Percentiles rank a stretch among this genome's conserved stretches.
phyloP scores from a whole-genome alignment of 2,797 vertebrate genomes.

The Synanceia verrucosa region DNA sequence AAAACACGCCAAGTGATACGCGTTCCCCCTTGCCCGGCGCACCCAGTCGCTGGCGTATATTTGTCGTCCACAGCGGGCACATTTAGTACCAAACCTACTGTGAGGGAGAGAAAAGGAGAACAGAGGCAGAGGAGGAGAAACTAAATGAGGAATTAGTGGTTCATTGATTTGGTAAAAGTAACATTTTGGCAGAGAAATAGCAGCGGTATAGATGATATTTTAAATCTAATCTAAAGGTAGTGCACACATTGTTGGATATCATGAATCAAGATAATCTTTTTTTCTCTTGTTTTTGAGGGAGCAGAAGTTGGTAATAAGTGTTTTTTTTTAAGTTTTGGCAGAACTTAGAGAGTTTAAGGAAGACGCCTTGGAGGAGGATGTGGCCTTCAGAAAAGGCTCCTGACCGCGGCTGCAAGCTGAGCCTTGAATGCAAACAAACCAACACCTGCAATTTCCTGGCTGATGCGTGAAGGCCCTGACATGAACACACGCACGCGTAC shows the following conservation, averaged over 20 bases:
- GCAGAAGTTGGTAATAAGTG: slow-evolving; percentile 15
- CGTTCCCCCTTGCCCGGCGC: slow-evolving; percentile 93
- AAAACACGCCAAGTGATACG: slow-evolving; percentile 97
- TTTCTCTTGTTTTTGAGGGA: slow-evolving; percentile 24
- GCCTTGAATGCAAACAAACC: slow-evolving; percentile 80
- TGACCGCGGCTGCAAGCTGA: slow-evolving; percentile 74
- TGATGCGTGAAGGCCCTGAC: slow-evolving; percentile 77
- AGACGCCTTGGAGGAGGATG: slow-evolving; percentile 69
- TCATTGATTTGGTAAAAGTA: background rate
- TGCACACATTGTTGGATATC: too few species aligned
- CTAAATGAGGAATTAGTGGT: slow-evolving; percentile 40
- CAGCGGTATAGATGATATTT: slow-evolving; percentile 3
- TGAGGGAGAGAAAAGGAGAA: slow-evolving; percentile 63
- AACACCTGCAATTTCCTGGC: slow-evolving; percentile 82
- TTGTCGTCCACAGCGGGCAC: slow-evolving; percentile 95
- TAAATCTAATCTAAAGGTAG: slow-evolving; percentile 6
- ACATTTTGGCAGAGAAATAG: slow-evolving; percentile 15
- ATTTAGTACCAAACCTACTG: slow-evolving; percentile 99
- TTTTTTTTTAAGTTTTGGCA: slow-evolving; percentile 55
- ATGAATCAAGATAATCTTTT: too few species aligned
- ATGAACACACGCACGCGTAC: slow-evolving; percentile 38
- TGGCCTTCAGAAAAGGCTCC: slow-evolving; percentile 60
- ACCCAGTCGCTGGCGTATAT: slow-evolving; percentile 99
- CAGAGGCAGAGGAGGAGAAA: slow-evolving; percentile 26
- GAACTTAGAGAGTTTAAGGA: slow-evolving; percentile 49